Conservation (phyloP, 2,888 invertebrate genomes). For the Thalpophila matura region DNA sequence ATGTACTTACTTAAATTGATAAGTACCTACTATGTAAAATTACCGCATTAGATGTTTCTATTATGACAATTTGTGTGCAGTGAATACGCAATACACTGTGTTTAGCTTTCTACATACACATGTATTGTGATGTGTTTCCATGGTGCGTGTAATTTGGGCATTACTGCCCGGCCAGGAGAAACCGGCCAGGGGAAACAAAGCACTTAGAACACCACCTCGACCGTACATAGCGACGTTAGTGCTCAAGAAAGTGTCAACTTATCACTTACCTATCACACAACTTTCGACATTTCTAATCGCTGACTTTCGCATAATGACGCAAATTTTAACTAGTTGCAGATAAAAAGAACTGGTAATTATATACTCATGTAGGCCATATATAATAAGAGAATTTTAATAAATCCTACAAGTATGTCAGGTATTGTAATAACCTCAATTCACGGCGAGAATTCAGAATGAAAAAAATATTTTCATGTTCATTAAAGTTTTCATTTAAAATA, state of each 20-base stretch:
- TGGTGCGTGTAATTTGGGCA: conserved; percentile 77
- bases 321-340: background rate
- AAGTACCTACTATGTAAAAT: too few species aligned
- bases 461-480: background rate
- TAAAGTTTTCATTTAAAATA: background rate
- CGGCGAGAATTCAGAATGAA: background rate
- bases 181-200: conserved; percentile 43
- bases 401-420: too few species aligned
- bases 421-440: too few species aligned
- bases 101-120: conserved; percentile 60
- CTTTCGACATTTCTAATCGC: conserved; percentile 67
- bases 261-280: too few species aligned
- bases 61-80: conserved; percentile 11
- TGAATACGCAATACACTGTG: conserved; percentile 26
- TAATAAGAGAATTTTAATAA: too few species aligned
- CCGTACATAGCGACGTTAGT: conserved; percentile 44
- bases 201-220: conserved; percentile 45
- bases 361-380: too few species aligned
- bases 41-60: too few species aligned
- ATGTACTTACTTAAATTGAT: too few species aligned
- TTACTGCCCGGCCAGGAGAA: conserved; percentile 59
- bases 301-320: conserved; percentile 37
- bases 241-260: conserved; percentile 69
- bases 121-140: conserved; percentile 67
- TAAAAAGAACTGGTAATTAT: background rate